Base-by-base conservation (phyloP, 2,113 vertebrate species). In the Diadophis punctatus region DNA sequence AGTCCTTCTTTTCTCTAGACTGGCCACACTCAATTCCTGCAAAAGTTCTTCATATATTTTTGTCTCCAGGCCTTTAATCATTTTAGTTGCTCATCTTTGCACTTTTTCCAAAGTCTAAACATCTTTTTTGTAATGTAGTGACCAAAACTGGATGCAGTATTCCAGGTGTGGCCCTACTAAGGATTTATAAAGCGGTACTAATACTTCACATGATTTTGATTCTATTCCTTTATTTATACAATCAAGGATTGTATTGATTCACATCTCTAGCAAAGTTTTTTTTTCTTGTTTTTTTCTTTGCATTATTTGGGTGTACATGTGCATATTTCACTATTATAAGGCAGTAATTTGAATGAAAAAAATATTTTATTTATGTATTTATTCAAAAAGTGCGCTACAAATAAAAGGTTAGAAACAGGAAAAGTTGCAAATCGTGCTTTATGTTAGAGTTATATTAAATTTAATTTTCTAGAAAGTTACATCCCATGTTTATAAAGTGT, bases 401-500 rank as follows among this genome's bases (percentile, higher is more conserved):
- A 98, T 97, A 95, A 52, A 94, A 95, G 11, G 27, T 2, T 3
- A 93, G 39, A 23, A 94, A 95, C 88, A 91, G 93, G 94, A 96
- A 97, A 97, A 95, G 94, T 96, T 96, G 97, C 97, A 98, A 98
- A 98, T 97, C 96, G 96, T 95, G 43, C 90, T 96, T 97, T 97
- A 97, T 96, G 96, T 97, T 97, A 97, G 94, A 95, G 94, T 34
- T 90, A 94, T 91, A 92, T 94, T 94, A 94, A 95, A 96, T 95
- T 91, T 95, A 97, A 96, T 96, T 97, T 98, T 94, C 97, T 95
- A 96, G 95, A 95, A 97, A 97, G 94, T 95, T 97, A 92, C 96
- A 96, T 97, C 97, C 97, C 97, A 96, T 97, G 96, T 98, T 98
- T 97, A 96, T 96, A 96, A 94, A 97, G 93, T 94, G 94, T 97